Percentiles rank a stretch among this genome's conserved stretches.
Conservation (phyloP, 1,140 invertebrate species). For the Bactericera cockerelli region DNA sequence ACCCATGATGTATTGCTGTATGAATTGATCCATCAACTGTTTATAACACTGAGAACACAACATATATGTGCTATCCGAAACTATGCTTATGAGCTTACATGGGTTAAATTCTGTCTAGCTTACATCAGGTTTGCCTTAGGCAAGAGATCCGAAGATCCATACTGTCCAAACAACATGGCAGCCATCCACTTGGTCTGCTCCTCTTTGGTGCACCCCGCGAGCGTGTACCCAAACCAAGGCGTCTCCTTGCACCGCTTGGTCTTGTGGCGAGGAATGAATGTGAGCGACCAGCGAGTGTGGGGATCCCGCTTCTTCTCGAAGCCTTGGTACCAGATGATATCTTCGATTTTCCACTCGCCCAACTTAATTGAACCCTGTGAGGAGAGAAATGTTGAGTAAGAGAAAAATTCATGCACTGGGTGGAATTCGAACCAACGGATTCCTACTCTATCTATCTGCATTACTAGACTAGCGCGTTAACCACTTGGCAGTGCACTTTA, state of each 20-base stretch:
- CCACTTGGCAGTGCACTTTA: too few species aligned
- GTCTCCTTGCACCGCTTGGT: constrained; percentile 46
- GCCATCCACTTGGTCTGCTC: constrained; percentile 58
- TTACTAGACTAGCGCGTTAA: too few species aligned
- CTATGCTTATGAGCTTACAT: too few species aligned
- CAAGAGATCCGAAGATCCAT: constrained; percentile 29
- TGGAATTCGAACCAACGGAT: too few species aligned
- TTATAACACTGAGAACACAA: too few species aligned
- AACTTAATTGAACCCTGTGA: constrained; percentile 42
- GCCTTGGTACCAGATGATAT: constrained; percentile 66
- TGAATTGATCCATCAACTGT: too few species aligned
- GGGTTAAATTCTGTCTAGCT: too few species aligned
- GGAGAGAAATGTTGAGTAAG: too few species aligned
- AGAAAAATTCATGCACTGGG: too few species aligned
- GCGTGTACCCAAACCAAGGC: constrained; percentile 59
- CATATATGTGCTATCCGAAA: too few species aligned
- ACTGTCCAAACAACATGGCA: constrained; percentile 51
- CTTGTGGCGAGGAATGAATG: constrained; percentile 41
- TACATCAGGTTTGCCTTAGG: constrained; percentile 11
- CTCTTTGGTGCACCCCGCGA: constrained; percentile 52
- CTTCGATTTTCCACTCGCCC: constrained; percentile 57
- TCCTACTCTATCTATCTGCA: constrained; percentile 12
- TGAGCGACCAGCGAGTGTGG: constrained; percentile 59
- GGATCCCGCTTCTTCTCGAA: constrained; percentile 61
- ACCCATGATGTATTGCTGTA: too few species aligned